Conservation (phyloP, 2,113 vertebrate species). For the Fulmarus glacialis region DNA sequence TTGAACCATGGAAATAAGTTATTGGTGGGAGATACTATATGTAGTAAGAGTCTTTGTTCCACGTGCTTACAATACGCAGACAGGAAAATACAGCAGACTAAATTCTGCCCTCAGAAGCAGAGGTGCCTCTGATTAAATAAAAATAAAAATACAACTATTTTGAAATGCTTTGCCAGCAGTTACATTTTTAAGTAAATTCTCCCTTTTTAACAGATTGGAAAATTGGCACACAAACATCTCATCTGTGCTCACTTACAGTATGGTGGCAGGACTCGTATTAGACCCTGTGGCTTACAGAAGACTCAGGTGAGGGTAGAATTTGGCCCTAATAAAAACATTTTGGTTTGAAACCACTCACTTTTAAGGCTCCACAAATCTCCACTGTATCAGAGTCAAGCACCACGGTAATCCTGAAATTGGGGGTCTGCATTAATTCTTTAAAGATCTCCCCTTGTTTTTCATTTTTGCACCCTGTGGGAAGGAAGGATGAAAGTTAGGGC, state of each 20-base stretch:
- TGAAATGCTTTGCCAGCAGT: neutral
- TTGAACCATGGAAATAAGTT: neutral
- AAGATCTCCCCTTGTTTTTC: constrained; percentile 76
- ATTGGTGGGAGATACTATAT: neutral
- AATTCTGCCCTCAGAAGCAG: neutral
- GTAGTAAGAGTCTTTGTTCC: neutral
- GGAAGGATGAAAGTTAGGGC: neutral
- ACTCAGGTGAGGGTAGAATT: neutral
- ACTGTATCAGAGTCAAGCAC: constrained; percentile 83
- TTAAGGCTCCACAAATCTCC: constrained; percentile 88
- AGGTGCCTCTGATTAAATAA: neutral
- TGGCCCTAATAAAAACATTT: neutral
- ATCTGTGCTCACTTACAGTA: neutral
- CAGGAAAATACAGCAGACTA: neutral
- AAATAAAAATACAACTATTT: neutral
- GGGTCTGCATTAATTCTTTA: constrained; percentile 86
- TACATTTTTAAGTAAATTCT: neutral
- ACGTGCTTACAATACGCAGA: accelerated
- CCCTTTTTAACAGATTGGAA: neutral
- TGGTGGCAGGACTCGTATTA: neutral
- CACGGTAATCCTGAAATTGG: constrained; percentile 85
- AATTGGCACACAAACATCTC: neutral
- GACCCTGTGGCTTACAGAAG: neutral
- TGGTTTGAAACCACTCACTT: constrained; percentile 70
- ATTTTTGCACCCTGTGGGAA: constrained; percentile 79